Conservation (phyloP, 2,113 vertebrate species). For the Mormyrus lacerda region DNA sequence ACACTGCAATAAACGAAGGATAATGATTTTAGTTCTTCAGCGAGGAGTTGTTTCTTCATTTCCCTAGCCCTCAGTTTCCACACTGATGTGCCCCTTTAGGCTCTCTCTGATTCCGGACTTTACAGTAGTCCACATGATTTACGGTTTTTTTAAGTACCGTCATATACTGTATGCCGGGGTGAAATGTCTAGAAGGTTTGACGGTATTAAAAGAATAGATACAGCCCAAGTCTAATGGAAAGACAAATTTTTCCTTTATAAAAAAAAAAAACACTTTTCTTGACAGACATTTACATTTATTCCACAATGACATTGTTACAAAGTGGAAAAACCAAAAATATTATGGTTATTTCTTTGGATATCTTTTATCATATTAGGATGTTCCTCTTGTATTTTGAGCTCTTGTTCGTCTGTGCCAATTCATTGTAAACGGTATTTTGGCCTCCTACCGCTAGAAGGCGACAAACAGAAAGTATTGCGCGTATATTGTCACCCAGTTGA, state of each 20-base stretch:
- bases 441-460: conserved; percentile 37
- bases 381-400: not conserved
- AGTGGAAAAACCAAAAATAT: not conserved
- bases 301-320: not conserved
- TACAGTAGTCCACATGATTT: not conserved
- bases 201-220: not conserved
- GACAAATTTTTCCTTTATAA: not conserved
- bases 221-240: not conserved
- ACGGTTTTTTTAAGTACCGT: not conserved
- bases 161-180: not conserved
- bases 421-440: not conserved
- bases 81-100: not conserved
- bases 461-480: not conserved
- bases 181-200: not conserved
- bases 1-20: not conserved
- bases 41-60: not conserved
- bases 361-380: not conserved
- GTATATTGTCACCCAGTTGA: not conserved
- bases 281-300: not conserved
- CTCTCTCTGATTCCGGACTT: not conserved
- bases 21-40: not conserved
- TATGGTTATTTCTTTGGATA: not conserved
- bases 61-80: not conserved
- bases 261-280: not conserved
- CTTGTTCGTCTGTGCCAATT: not conserved